Evolutionary conservation across 2,113 vertebrate genomes (phyloP), one percentile per base, ranked within the genome.

Genomic region (Pygoscelis adeliae): DNA sequence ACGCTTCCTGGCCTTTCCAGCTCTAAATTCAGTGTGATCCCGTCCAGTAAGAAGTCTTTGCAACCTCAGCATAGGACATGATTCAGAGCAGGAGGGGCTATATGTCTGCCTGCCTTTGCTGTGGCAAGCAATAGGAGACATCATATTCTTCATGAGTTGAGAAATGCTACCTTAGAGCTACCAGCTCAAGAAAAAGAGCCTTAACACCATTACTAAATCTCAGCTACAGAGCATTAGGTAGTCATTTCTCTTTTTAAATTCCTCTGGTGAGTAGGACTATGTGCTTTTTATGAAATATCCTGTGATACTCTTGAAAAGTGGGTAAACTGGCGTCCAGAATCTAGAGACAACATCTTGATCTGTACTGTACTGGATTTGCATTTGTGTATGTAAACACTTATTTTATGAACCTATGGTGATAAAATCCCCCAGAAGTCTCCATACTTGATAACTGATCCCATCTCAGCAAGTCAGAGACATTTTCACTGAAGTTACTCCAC

Each of bases 61-160:
- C 55, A 71, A 13, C 17, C 69, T 50, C 50, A 46, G 1, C 7
- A 9, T 0, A 25, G 36, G 34, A 21, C 22, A 5, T 22, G 56
- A 12, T 63, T 76, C 17, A 23, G 66, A 16, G 18, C 12, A 65
- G 29, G 22, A 47, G 26, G 6, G 2, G 10, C 50, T 65, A 0
- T 30, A 1, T 22, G 29, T 29, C 42, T 80, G 66, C 42, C 50
- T 77, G 15, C 55, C 16, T 94, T 61, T 59, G 53, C 49, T 46
- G 19, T 46, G n/a, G 10, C 32, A 70, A 71, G 29, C n/a, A 46
- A 20, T 11, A 38, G 27, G 46, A 70, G 56, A 36, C 10, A 16
- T 42, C 10, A 16, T 42, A 29, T 9, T 44, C 62, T 76, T 83
- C 16, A 23, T 1, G 11, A 21, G 11, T 7, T 81, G 14, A 87